Base-by-base conservation (phyloP, 1,140 invertebrate genomes). In the Solenopsis fugax region DNA sequence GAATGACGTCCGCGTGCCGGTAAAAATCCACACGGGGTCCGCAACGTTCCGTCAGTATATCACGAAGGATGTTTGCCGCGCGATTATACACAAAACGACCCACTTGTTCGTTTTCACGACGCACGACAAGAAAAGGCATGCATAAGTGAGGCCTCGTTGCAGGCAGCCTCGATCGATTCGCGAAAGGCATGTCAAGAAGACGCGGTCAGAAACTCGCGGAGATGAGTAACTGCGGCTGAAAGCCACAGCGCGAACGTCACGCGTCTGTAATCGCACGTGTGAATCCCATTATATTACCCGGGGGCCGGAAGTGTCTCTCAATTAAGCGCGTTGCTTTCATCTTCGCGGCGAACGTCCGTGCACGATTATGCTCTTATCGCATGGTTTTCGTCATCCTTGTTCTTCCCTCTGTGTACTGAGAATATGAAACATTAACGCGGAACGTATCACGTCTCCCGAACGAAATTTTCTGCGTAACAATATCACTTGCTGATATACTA, bases 31-130 rank as follows among this genome's bases (percentile, higher is more conserved):
- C 78, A 10, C 34, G 29, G 9, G 41, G 12, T 7, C 13, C 48
- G 24, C 54, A 56, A 41, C 45, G 24, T 52, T 13, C 21, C 52
- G 37, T 48, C 37, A n/a, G 21, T 72, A 54, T 80, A 72, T 81
- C 50, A 29, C 37, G 80, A 82, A 82, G 52, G 78, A 82, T 82
- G 37, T 82, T 80, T 82, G 67, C 54, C 41, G 41, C n/a, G n/a
- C 69, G 54, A 84, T 75, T 84, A 75, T 75, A 41, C 67, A 60
- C 58, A 60, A 84, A 84, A 60, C 54, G 29, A 73, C 80, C 67
- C 71, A 82, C 65, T 82, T 82, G 50, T 73, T 82, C 16, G 58
- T 82, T 73, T 60, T 58, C 54, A 13, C 78, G 21, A 64, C 16
- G 34, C 64, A 24, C 24, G 58, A 34, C 76, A 65, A 78, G 60